phyloP scores from a whole-genome alignment of 2,113 vertebrate species.

The Prionailurus bengalensis region DNA sequence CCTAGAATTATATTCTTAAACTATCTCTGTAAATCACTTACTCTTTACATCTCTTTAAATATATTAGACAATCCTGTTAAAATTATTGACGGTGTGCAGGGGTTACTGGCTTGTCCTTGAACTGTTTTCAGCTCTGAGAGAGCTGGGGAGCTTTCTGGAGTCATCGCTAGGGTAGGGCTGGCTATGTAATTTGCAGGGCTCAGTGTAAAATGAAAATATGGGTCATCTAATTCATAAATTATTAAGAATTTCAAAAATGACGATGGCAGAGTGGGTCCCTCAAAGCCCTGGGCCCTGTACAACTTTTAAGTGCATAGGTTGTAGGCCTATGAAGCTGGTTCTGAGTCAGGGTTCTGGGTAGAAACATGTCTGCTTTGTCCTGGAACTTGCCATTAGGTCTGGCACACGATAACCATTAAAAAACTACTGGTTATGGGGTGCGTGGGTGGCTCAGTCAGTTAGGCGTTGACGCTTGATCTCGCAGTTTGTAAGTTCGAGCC shows the following conservation, averaged over 20 bases:
- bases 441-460: too few relatives aligned
- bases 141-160: background rate
- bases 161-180: background rate
- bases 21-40: background rate
- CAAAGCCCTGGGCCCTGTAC: background rate
- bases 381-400: background rate
- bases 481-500: too few relatives aligned
- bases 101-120: background rate
- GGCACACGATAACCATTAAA: background rate
- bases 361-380: background rate
- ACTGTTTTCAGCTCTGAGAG: background rate
- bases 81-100: background rate
- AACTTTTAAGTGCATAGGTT: background rate
- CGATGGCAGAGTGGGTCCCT: background rate
- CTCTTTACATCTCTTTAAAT: constrained; percentile 1
- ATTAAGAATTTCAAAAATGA: background rate
- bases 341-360: background rate
- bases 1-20: background rate
- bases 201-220: background rate
- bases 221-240: background rate
- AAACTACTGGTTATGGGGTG: too few relatives aligned
- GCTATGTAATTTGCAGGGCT: background rate
- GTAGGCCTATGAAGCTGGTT: background rate
- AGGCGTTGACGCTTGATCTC: too few relatives aligned
- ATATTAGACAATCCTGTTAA: background rate